Evolutionary conservation across 2,888 invertebrate genomes (phyloP), one percentile per base, ranked within the genome.

Genomic region (Papilio elwesi): DNA sequence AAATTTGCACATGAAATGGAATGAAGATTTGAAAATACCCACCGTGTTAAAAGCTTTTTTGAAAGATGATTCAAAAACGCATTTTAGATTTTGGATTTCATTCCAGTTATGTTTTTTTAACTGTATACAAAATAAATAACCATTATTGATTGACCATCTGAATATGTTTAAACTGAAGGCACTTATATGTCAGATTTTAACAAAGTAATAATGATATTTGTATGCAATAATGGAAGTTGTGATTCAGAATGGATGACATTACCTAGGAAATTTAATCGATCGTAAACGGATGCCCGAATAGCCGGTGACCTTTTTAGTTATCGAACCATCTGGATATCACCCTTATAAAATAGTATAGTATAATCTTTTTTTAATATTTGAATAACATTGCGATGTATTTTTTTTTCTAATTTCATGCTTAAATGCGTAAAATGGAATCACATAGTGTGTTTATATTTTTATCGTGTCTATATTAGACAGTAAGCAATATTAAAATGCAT

Each of bases 21-120:
- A 38, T 59, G 38, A 4, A 6, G 9, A 38, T 59, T 57, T 57
- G 57, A 57, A 36, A 36, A 36, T 36, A 57, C 36, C 16, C 53
- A 16, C 9, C 36, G 57, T 36, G 38, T 38, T 38, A 13, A 8
- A 59, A 59, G 38, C 59, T 36, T 59, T 9, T 38, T 59, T 59
- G 16, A 55, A 26, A 55, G 11, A 26, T 26, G n/a, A 9, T 59
- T 59, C n/a, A 59, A 38, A 57, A 59, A 36, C 36, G 38, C 38
- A 59, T 59, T 59, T 38, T 59, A 59, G 8, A n/a, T 59, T 38
- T 59, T 59, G 59, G 43, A 38, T 59, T 59, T 59, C 57, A 57
- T 59, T 38, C n/a, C 13, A 13, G 13, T 59, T 59, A 38, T 8
- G 8, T 59, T 57, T 36, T 13, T 57, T 36, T 36, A 1, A 26